These are phyloP conservation scores for Peromyscus californicus DNA, from an alignment of 2,113 vertebrate species.

Conservation along the genomic window DNA sequence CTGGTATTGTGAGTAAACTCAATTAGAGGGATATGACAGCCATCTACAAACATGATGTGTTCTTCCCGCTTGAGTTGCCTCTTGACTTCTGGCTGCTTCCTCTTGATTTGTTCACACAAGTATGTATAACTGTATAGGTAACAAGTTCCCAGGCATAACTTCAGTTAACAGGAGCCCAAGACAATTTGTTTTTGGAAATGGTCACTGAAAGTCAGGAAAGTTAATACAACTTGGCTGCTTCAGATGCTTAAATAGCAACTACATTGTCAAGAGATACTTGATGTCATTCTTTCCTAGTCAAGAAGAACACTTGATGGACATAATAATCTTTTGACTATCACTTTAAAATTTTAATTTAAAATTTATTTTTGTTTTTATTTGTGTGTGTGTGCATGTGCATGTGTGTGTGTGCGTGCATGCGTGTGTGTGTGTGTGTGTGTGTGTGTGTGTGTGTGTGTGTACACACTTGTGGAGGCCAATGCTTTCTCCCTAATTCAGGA, in stretches of 20 bases:
- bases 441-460: neutral
- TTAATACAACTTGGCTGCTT: neutral
- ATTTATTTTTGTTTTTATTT: neutral
- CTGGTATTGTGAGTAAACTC: conserved; percentile 27
- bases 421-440: neutral
- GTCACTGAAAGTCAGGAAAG: neutral
- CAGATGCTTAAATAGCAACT: neutral
- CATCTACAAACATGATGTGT: conserved; percentile 44
- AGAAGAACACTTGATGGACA: neutral
- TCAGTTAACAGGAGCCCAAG: neutral
- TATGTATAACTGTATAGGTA: neutral
- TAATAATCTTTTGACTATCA: conserved; percentile 24
- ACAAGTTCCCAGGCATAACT: neutral
- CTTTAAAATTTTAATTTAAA: neutral
- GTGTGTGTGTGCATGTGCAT: neutral
- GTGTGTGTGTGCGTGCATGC: neutral
- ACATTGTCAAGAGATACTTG: neutral
- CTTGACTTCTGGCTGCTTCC: neutral
- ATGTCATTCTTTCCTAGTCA: neutral
- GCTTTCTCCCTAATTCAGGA: neutral
- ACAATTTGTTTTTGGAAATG: conserved; percentile 29
- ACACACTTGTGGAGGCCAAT: neutral
- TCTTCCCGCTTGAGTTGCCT: conserved; percentile 20
- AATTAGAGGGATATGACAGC: neutral
- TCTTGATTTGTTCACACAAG: neutral